These are phyloP conservation scores for Antennarius maculatus DNA, from an alignment of 2,797 vertebrate genomes.

Conservation along the genomic window DNA sequence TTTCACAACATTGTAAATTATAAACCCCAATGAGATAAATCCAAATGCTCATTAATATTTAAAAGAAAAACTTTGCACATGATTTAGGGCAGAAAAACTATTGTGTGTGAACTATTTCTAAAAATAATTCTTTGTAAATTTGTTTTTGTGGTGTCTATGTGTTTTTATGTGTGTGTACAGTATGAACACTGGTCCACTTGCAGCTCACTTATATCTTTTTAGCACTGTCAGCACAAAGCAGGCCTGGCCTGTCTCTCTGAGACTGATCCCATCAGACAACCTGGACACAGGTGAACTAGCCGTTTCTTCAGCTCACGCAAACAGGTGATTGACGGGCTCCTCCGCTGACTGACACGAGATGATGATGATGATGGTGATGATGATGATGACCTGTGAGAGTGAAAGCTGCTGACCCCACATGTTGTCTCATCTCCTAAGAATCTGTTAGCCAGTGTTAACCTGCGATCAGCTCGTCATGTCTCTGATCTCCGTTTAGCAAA, in stretches of 20 bases:
- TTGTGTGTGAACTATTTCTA: not conserved
- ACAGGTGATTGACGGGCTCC: constrained; percentile 23
- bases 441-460: constrained; percentile 45
- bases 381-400: constrained; percentile 28
- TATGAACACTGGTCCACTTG: constrained; percentile 33
- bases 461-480: constrained; percentile 18
- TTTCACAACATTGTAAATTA: not conserved
- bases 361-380: constrained; percentile 3
- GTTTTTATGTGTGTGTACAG: not conserved
- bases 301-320: constrained; percentile 19
- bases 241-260: constrained; percentile 18
- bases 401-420: constrained; percentile 73
- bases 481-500: constrained; percentile 51
- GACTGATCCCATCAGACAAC: constrained; percentile 57
- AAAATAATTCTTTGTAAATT: not conserved
- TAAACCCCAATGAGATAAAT: constrained; percentile 1
- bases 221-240: constrained; percentile 56
- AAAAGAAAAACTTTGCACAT: too few species aligned
- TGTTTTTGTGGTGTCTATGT: not conserved
- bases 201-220: constrained; percentile 36
- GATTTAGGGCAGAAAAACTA: not conserved
- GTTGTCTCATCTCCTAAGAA: constrained; percentile 57
- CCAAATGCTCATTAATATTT: not conserved
- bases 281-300: constrained; percentile 33
- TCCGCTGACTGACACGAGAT: constrained; percentile 38